Evolutionary conservation across 2,797 vertebrate species (phyloP), one percentile per base, ranked within the genome.

Genomic region (Lepilemur ruficaudatus): DNA sequence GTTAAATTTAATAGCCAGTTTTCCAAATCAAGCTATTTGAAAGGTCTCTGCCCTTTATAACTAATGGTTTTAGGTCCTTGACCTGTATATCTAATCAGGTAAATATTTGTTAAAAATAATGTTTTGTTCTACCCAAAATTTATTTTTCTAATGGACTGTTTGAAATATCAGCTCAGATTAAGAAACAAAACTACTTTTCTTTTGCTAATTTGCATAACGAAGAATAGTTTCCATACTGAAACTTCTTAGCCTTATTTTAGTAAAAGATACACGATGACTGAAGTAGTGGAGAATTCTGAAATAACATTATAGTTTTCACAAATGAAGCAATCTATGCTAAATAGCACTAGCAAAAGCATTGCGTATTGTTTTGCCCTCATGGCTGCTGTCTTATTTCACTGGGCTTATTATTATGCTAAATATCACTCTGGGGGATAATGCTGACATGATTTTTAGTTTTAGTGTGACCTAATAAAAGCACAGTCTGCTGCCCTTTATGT

Each of bases 361-460:
- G 97, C 95, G 95, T 96, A 38, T 95, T 97, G 96, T 97, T 98
- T 97, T 98, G 95, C 80, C 93, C 73, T 96, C 93, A 92, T 96
- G 93, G 85, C 86, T 85, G 28, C 69, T 94, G 87, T 97, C 83
- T 76, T 97, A 97, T 95, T 97, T 98, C 82, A 89, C 67, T 97
- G 96, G 43, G 25, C 97, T 98, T 98, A 93, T 94, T 98, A 90
- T 93, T 98, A 90, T 98, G 93, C 91, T 67, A 46, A 89, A 93
- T 93, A 93, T 88, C 96, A 75, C 96, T 97, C 59, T 79, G 52
- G 48, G 95, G 96, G 73, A 89, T 95, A 95, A 52, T 96, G 92
- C n/a, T 87, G 93, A 65, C 88, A 7, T 7, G 80, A 61, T 97
- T 93, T 97, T 96, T 85, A 25, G 92, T 97, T 97, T 96, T 93